A percentile compares a stretch with the other conserved stretches of the same genome.
Evolutionary conservation across 2,113 vertebrate genomes (phyloP).

Genomic region (Nipponia nippon): DNA sequence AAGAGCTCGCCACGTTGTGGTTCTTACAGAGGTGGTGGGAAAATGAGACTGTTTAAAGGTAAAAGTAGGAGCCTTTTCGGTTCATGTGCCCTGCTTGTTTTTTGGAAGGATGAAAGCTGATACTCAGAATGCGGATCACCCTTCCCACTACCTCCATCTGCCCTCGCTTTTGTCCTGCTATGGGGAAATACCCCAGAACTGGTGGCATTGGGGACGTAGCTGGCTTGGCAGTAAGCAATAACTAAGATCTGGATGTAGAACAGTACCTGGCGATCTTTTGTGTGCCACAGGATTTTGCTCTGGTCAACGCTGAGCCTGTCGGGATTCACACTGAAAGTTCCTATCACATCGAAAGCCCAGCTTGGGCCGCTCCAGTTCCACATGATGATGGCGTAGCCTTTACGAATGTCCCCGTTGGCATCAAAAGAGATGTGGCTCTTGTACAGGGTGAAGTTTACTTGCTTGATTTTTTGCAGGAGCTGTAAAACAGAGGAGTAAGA

Average conservation of each 20-base stretch:
- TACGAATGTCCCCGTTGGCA: conserved; percentile 63
- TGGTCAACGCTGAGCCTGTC: conserved; percentile 63
- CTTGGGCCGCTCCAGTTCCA: conserved; percentile 70
- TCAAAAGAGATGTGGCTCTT: conserved; percentile 74
- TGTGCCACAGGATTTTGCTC: conserved; percentile 72
- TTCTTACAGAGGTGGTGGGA: neutral
- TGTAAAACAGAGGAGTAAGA: neutral
- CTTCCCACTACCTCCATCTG: fast-evolving
- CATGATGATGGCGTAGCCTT: conserved; percentile 70
- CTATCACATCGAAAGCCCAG: conserved; percentile 60
- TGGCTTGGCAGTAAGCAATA: neutral
- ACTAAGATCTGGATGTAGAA: neutral
- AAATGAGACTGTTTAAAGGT: neutral
- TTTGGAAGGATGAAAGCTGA: neutral
- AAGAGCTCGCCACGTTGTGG: fast-evolving
- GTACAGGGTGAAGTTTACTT: conserved; percentile 79
- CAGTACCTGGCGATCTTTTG: conserved; percentile 39
- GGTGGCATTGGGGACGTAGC: fast-evolving
- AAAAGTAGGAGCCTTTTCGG: neutral
- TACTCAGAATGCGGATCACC: fast-evolving
- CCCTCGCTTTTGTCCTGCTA: neutral
- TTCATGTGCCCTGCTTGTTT: neutral
- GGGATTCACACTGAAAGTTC: conserved; percentile 65
- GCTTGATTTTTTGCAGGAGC: conserved; percentile 69
- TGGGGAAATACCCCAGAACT: neutral